phyloP scores from a whole-genome alignment of 2,113 vertebrate species.

The Cromileptes altivelis region DNA sequence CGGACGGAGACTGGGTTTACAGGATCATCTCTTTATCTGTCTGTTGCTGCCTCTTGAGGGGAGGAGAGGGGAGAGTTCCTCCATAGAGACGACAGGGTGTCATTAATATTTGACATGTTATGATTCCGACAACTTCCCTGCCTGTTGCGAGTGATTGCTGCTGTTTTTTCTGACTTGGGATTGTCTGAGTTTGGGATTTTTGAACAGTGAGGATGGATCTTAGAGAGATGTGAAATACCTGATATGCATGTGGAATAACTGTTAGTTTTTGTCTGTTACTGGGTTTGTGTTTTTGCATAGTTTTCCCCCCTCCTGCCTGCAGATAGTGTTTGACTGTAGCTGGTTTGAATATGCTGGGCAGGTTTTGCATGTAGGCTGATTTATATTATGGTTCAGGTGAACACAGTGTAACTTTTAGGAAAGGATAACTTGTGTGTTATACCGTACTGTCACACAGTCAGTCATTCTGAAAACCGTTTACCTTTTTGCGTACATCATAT shows the following conservation, averaged over 20 bases:
- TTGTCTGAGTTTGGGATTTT: neutral
- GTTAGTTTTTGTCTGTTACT: constrained; percentile 16
- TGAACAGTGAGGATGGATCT: neutral
- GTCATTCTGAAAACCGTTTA: neutral
- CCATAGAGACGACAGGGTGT: constrained; percentile 29
- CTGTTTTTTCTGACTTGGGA: constrained; percentile 8
- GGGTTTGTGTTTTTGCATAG: constrained; percentile 16
- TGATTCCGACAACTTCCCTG: constrained; percentile 73
- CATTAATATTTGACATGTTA: constrained; percentile 66
- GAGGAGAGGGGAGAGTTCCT: constrained; percentile 33
- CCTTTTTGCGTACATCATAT: neutral
- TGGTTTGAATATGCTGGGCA: constrained; percentile 38
- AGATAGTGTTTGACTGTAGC: constrained; percentile 11
- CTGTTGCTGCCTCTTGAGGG: constrained; percentile 28
- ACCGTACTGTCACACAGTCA: neutral
- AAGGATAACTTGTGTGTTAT: neutral
- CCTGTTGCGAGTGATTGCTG: constrained; percentile 70
- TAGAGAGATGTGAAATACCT: constrained; percentile 15
- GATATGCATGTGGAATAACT: constrained; percentile 15
- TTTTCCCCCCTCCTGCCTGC: neutral
- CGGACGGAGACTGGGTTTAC: neutral
- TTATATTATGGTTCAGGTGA: neutral
- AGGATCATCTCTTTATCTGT: constrained; percentile 34
- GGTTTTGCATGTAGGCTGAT: constrained; percentile 28
- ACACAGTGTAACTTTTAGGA: constrained; percentile 35